phyloP scores from a whole-genome alignment of 1,140 invertebrate species.

The Andrena cerasifolii region DNA sequence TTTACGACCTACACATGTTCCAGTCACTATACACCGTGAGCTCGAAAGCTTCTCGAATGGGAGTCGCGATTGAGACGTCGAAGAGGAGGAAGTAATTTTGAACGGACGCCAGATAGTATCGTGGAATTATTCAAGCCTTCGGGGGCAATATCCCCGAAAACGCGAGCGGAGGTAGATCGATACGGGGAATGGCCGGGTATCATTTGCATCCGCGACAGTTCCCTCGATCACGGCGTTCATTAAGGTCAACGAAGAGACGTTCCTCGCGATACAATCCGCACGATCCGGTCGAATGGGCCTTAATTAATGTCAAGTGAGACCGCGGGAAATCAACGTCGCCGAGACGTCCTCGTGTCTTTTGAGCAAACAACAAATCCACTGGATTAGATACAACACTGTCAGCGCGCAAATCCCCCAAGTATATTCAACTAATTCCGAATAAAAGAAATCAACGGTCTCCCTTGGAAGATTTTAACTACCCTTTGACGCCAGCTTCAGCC shows the following conservation, averaged over 20 bases:
- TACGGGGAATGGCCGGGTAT: conserved; percentile 13
- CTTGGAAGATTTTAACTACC: too few species aligned
- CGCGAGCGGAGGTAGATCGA: not conserved
- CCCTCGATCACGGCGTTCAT: conserved; percentile 38
- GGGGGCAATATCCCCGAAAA: not conserved
- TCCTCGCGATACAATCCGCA: conserved; percentile 34
- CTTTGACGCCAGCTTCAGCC: too few species aligned
- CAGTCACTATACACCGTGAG: too few species aligned
- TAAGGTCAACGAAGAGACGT: conserved; percentile 56
- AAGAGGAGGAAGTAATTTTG: not conserved
- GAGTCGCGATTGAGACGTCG: not conserved
- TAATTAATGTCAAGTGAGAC: conserved; percentile 57
- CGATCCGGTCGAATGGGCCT: conserved; percentile 47
- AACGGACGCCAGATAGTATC: not conserved
- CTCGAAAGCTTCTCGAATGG: too few species aligned
- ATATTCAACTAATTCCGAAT: too few species aligned
- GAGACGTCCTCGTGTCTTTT: not conserved
- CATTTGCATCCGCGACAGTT: conserved; percentile 23
- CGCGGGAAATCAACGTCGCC: conserved; percentile 27
- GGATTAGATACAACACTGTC: too few species aligned
- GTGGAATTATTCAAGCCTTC: conserved; percentile 2
- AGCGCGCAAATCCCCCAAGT: too few species aligned
- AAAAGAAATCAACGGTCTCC: too few species aligned
- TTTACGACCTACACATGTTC: too few species aligned
- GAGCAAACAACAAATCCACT: not conserved